Conservation (phyloP, 2,797 vertebrate genomes). For the Coccyzus lansbergi region DNA sequence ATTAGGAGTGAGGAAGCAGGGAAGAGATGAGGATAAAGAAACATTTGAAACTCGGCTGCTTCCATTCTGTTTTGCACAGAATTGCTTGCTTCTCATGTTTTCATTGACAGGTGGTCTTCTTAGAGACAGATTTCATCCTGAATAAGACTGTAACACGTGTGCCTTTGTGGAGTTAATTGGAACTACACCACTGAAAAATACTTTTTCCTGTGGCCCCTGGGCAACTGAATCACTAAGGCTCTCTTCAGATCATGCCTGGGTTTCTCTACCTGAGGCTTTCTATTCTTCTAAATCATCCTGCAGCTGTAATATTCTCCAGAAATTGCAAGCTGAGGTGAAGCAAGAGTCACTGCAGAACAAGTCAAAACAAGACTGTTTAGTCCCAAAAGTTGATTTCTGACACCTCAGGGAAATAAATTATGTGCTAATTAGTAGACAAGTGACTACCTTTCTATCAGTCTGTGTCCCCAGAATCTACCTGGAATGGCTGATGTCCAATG, state of each 20-base stretch:
- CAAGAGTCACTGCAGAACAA: background rate
- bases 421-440: background rate
- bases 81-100: background rate
- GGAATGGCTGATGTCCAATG: background rate
- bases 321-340: background rate
- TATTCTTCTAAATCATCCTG: background rate
- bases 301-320: background rate
- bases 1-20: background rate
- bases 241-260: background rate
- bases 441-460: background rate
- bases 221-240: background rate
- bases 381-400: background rate
- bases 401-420: background rate
- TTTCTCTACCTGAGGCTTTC: background rate
- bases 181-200: background rate
- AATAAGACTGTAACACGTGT: background rate
- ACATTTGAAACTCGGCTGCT: background rate
- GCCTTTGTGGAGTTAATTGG: background rate
- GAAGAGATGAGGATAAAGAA: background rate
- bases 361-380: background rate
- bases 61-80: background rate
- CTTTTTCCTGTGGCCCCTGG: background rate
- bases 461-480: background rate
- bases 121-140: background rate
- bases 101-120: background rate